Evolutionary conservation across 2,797 vertebrate genomes (phyloP).

Genomic region (Austrolebias charrua): DNA sequence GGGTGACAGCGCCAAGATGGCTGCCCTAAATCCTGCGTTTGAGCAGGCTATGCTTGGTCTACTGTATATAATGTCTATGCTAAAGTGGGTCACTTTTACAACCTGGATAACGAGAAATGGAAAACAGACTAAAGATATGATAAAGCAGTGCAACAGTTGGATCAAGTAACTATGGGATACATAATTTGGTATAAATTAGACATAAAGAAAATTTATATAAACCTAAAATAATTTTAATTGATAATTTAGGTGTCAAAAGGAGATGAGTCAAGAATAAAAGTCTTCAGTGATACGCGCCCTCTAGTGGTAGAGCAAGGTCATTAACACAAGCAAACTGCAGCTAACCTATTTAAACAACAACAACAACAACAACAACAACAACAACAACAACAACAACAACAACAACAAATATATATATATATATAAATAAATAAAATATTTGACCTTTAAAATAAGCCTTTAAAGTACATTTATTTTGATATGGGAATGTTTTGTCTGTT

Average conservation of each 20-base stretch:
- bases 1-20: no score
- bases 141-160: constrained; percentile 1
- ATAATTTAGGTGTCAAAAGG: constrained; percentile 3
- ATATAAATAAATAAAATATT: no score
- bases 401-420: no score
- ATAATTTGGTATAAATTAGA: constrained; percentile 1
- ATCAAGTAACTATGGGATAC: background rate
- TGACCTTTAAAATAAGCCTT: constrained; percentile 1
- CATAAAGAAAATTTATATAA: background rate
- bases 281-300: constrained; percentile 14
- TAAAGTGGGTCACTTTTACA: constrained; percentile 17
- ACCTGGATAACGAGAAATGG: constrained; percentile 24
- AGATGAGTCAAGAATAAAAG: background rate
- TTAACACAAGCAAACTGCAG: background rate
- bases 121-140: constrained; percentile 28
- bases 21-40: no score
- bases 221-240: constrained; percentile 10
- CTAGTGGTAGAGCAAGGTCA: constrained; percentile 34
- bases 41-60: no score
- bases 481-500: background rate
- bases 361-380: background rate
- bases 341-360: background rate
- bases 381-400: no score
- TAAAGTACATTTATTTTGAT: background rate
- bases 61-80: no score